Percentiles rank a stretch among this genome's conserved stretches.
phyloP scores from a whole-genome alignment of 2,888 invertebrate species.

The Chromoteleia sp. region DNA sequence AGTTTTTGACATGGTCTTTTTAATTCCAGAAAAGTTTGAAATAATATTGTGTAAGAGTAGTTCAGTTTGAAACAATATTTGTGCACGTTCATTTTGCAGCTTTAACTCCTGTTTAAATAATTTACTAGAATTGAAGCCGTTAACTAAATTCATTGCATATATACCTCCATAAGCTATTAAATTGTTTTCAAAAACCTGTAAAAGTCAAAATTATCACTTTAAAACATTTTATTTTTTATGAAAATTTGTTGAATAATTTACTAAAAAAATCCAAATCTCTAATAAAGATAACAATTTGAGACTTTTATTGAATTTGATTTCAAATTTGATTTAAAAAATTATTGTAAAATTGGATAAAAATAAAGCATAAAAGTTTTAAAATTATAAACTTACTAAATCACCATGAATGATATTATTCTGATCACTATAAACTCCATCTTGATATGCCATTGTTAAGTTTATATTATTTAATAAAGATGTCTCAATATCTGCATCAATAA shows the following conservation, averaged over 20 bases:
- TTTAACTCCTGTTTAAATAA: constrained; percentile 3
- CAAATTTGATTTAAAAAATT: no score
- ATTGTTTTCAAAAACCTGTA: constrained; percentile 1
- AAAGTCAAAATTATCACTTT: background rate
- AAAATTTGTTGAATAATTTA: no score
- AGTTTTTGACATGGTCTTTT: background rate
- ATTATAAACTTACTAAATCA: constrained; percentile 9
- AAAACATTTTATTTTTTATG: background rate
- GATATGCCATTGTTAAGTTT: background rate
- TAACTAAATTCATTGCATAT: background rate
- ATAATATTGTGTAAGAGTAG: background rate
- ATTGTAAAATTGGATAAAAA: no score
- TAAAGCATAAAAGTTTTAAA: no score
- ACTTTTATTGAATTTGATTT: no score
- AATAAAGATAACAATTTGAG: background rate
- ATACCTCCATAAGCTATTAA: background rate
- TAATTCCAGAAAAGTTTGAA: background rate
- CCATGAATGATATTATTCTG: constrained; percentile 2
- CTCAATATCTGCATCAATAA: background rate
- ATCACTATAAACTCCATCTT: background rate
- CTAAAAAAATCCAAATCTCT: no score
- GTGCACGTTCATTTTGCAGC: constrained; percentile 2
- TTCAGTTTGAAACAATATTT: constrained; percentile 8
- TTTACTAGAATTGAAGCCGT: background rate
- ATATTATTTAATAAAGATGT: background rate